Evolutionary conservation across 2,113 vertebrate genomes (phyloP), one percentile per base, ranked within the genome.

Genomic region (Limanda limanda): DNA sequence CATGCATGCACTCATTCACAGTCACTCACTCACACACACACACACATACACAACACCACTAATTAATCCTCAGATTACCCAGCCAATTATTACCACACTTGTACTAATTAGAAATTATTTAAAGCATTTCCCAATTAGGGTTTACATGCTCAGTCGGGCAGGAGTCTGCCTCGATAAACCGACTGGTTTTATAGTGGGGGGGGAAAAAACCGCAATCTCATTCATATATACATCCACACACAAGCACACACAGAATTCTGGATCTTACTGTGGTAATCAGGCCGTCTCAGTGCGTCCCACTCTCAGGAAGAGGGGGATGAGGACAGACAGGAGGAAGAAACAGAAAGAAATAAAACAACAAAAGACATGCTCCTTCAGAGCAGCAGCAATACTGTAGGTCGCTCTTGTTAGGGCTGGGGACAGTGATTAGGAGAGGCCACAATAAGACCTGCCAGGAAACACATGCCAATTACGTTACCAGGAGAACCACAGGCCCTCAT

Each of bases 51-150:
- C 91, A 93, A 87, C 92, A 94, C 94, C 74, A 89, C 95, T 97
- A 96, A 96, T 96, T 96, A 96, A 95, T 96, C 93, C 95, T 95
- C 95, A 97, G 96, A 96, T 97, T 95, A 96, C 94, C 75, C 89
- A 95, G 95, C 95, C 96, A 95, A 97, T 96, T 96, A 96, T 94
- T 94, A 95, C 92, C 92, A 91, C 94, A 96, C 96, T 95, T 95
- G 94, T 93, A 93, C 96, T 97, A 97, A 96, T 97, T 96, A 96
- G 92, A 95, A 95, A 95, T 93, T 94, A 94, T 95, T 95, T 95
- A 95, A 95, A 96, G 94, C 94, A 95, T 96, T 94, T 92, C 94
- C 94, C 94, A 95, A 96, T 96, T 96, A 95, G 93, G 88, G 93
- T 91, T 95, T 94, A 92, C 84, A 93, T 96, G 95, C 96, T 96